phyloP scores from a whole-genome alignment of 2,113 vertebrate species.

The Rhinopomastus cyanomelas region DNA sequence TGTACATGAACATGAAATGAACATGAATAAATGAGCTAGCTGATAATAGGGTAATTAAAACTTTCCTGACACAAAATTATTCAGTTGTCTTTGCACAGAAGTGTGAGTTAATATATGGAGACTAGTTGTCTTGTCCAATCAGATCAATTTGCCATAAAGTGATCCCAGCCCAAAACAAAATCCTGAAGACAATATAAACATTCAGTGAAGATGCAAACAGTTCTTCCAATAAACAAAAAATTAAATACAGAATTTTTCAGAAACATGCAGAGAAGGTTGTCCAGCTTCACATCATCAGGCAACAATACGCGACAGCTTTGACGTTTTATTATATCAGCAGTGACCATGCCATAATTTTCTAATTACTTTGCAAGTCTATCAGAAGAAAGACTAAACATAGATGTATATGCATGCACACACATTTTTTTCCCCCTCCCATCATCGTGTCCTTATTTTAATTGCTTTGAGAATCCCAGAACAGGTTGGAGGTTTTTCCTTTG shows the following conservation, averaged over 20 bases:
- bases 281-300: background rate
- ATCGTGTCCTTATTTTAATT: background rate
- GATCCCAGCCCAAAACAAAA: background rate
- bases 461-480: background rate
- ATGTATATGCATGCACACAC: background rate
- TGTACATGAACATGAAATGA: background rate
- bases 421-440: background rate
- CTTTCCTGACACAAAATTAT: background rate
- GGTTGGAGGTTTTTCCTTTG: background rate
- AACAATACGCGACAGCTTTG: background rate
- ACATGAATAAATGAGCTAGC: background rate
- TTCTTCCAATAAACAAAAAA: background rate
- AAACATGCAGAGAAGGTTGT: background rate
- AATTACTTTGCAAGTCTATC: background rate
- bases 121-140: background rate
- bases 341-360: background rate
- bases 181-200: background rate
- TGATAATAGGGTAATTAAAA: background rate
- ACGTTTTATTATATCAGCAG: background rate
- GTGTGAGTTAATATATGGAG: background rate
- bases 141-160: background rate
- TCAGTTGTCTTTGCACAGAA: background rate
- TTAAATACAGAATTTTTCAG: background rate
- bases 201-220: background rate
- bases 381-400: background rate